A percentile compares a stretch with the other conserved stretches of the same genome.
These are phyloP conservation scores for Synaphobranchus kaupii DNA, from an alignment of 2,797 vertebrate genomes.

Conservation along the genomic window DNA sequence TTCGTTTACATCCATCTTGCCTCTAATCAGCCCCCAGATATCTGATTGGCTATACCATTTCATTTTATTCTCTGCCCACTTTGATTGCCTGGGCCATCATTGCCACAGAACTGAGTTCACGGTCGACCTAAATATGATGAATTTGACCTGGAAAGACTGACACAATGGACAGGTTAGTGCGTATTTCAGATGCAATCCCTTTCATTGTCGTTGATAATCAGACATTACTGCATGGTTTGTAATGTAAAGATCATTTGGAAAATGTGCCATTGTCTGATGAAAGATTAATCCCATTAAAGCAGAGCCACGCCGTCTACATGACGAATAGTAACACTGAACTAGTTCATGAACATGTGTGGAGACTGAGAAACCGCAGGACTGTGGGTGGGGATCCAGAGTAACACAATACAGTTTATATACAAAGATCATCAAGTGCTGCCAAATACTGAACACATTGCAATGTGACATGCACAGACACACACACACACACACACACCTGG, in stretches of 20 bases:
- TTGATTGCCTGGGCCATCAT: background rate
- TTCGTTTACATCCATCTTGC: too few species aligned
- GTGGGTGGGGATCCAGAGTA: slow-evolving; percentile 7
- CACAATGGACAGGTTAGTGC: background rate
- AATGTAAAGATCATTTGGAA: background rate
- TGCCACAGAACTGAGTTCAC: background rate
- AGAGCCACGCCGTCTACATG: background rate
- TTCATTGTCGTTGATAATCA: background rate
- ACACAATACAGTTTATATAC: slow-evolving; percentile 8
- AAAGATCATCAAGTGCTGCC: background rate
- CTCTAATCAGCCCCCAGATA: background rate
- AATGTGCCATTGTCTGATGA: background rate
- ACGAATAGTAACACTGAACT: background rate
- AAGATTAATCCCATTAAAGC: background rate
- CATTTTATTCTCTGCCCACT: background rate
- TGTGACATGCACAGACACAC: background rate
- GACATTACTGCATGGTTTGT: background rate
- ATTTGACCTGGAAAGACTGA: background rate
- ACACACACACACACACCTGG: background rate
- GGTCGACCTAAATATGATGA: background rate
- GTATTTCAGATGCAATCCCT: background rate
- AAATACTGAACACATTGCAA: background rate
- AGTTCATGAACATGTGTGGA: background rate
- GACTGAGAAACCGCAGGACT: background rate
- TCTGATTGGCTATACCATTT: background rate